Conservation (phyloP, 2,797 vertebrate species). For the Anomalospiza imberbis region DNA sequence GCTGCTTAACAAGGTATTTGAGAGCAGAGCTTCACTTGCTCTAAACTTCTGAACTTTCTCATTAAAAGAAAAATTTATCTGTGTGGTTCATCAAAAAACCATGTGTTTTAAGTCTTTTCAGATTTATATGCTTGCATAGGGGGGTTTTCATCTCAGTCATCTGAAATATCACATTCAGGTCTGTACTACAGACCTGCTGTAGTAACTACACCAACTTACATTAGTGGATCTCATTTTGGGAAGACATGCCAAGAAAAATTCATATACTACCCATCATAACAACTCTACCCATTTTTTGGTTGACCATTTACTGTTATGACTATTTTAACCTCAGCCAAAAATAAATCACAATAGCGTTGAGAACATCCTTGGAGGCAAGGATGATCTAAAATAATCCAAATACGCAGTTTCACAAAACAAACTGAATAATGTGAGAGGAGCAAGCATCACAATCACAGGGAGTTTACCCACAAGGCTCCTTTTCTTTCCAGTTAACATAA, state of each 20-base stretch:
- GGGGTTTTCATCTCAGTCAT: background rate
- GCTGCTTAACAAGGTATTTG: conserved; percentile 30
- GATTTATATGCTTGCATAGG: background rate
- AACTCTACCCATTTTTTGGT: background rate
- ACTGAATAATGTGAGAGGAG: background rate
- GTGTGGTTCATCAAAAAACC: background rate
- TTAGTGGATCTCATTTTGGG: background rate
- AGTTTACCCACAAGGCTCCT: background rate
- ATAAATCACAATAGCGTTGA: background rate
- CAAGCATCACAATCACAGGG: background rate
- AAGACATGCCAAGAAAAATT: background rate
- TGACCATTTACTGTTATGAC: background rate
- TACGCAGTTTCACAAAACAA: background rate
- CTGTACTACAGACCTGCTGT: too few relatives aligned
- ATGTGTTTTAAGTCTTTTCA: background rate
- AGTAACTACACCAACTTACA: background rate
- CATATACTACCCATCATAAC: background rate
- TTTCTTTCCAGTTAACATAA: background rate
- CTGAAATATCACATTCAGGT: background rate
- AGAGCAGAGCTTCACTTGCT: background rate
- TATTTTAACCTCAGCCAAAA: background rate
- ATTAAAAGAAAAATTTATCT: background rate
- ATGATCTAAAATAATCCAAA: background rate
- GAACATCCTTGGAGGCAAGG: background rate
- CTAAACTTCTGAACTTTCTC: background rate